Evolutionary conservation across 1,140 invertebrate species (phyloP).

Genomic region (Pemphigus obesinymphae): DNA sequence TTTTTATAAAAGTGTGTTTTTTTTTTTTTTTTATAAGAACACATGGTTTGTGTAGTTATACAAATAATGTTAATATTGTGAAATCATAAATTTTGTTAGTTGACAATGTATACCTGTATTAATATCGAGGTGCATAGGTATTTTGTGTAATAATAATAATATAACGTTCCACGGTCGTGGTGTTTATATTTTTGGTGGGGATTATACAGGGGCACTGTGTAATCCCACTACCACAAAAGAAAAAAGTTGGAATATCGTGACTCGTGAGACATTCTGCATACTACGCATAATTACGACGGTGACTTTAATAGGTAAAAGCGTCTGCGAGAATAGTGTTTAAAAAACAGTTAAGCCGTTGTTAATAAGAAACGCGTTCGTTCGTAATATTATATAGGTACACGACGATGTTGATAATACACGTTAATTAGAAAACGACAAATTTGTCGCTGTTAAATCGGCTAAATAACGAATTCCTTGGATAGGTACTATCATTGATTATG

Average conservation of each 20-base stretch:
- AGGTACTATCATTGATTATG: too few species aligned
- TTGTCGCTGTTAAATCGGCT: too few species aligned
- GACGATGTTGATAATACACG: neutral
- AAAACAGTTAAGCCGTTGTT: neutral
- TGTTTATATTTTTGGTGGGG: neutral
- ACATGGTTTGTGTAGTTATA: too few species aligned
- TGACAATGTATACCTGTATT: neutral
- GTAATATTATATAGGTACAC: neutral
- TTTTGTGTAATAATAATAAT: too few species aligned
- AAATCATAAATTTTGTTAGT: neutral
- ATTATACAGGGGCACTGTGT: neutral
- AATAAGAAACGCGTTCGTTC: neutral
- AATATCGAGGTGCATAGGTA: too few species aligned
- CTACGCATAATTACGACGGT: neutral
- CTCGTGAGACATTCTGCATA: neutral
- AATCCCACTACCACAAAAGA: neutral
- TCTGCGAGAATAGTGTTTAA: neutral
- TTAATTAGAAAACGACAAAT: too few species aligned
- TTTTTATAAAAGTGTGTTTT: too few species aligned
- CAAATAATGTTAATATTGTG: too few species aligned
- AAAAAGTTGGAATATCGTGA: neutral
- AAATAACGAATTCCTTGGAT: too few species aligned
- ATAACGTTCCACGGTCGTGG: neutral
- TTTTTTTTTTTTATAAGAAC: too few species aligned
- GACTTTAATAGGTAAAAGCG: neutral